phyloP scores from a whole-genome alignment of 2,888 invertebrate species.

The Apamea crenata region DNA sequence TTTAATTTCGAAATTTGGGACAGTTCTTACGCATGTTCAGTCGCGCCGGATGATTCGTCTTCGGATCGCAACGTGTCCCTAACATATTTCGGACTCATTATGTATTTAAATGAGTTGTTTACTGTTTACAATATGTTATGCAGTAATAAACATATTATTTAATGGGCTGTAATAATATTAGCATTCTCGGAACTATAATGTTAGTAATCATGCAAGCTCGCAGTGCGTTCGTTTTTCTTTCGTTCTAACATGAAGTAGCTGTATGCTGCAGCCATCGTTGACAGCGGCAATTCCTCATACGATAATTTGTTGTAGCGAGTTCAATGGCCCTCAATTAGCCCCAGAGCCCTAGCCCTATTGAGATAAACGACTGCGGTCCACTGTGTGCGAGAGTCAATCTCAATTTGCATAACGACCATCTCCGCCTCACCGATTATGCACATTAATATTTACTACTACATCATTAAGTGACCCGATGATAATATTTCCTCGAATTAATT shows the following conservation, averaged over 20 bases:
- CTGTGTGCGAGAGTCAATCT: constrained; percentile 72
- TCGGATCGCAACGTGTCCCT: constrained; percentile 17
- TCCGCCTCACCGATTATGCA: constrained; percentile 76
- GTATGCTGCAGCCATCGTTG: constrained; percentile 68
- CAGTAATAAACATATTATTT: constrained; percentile 55
- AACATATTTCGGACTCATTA: constrained; percentile 28
- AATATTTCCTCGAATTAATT: constrained; percentile 73
- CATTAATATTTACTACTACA: constrained; percentile 80
- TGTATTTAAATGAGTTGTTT: constrained; percentile 53
- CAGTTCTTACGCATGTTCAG: constrained; percentile 62
- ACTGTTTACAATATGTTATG: constrained; percentile 36
- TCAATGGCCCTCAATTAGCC: constrained; percentile 84
- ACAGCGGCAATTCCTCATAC: constrained; percentile 75
- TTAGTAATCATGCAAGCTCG: constrained; percentile 56
- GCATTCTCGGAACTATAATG: constrained; percentile 58
- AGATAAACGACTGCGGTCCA: constrained; percentile 78
- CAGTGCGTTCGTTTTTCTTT: constrained; percentile 58
- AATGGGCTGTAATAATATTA: constrained; percentile 57
- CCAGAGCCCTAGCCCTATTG: constrained; percentile 82
- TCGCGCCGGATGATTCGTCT: constrained; percentile 52
- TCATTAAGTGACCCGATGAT: constrained; percentile 73
- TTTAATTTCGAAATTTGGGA: constrained; percentile 78
- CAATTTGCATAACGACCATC: constrained; percentile 83
- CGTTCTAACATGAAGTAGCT: constrained; percentile 56
- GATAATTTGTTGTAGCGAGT: constrained; percentile 77